These are phyloP conservation scores for Podargus strigoides DNA, from an alignment of 2,797 vertebrate species.

Conservation along the genomic window DNA sequence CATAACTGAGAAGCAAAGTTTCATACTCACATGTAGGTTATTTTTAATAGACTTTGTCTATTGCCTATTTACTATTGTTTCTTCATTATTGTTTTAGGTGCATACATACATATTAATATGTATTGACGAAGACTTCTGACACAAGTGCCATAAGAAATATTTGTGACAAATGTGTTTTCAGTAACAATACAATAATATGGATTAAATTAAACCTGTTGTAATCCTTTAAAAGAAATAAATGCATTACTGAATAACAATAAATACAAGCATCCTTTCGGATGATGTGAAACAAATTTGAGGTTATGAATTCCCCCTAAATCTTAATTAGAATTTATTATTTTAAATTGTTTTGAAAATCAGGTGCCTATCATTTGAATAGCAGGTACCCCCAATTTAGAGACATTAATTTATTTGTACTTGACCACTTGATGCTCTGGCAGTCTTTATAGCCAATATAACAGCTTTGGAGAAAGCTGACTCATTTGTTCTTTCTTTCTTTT, in stretches of 20 bases:
- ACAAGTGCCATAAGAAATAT: not conserved
- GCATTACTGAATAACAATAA: not conserved
- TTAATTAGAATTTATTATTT: not conserved
- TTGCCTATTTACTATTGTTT: not conserved
- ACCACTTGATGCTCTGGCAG: not conserved
- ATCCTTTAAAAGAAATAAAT: not conserved
- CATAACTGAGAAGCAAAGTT: not conserved
- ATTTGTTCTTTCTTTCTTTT: not conserved
- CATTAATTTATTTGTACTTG: not conserved
- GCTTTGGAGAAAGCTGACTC: not conserved
- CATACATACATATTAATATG: not conserved
- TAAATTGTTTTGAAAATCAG: not conserved
- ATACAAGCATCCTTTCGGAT: not conserved
- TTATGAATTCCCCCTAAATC: not conserved
- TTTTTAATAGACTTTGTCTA: not conserved
- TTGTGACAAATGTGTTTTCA: not conserved
- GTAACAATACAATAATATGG: not conserved
- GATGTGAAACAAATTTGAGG: not conserved
- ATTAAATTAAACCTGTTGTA: constrained; percentile 16
- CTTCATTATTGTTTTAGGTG: not conserved
- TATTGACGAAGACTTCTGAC: not conserved
- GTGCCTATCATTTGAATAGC: not conserved
- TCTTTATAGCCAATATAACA: not conserved
- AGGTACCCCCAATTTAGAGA: not conserved
- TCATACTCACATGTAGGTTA: not conserved